A percentile compares a stretch with the other conserved stretches of the same genome.
Evolutionary conservation across 1,140 invertebrate genomes (phyloP).

Genomic region (Drosophila nannoptera): DNA sequence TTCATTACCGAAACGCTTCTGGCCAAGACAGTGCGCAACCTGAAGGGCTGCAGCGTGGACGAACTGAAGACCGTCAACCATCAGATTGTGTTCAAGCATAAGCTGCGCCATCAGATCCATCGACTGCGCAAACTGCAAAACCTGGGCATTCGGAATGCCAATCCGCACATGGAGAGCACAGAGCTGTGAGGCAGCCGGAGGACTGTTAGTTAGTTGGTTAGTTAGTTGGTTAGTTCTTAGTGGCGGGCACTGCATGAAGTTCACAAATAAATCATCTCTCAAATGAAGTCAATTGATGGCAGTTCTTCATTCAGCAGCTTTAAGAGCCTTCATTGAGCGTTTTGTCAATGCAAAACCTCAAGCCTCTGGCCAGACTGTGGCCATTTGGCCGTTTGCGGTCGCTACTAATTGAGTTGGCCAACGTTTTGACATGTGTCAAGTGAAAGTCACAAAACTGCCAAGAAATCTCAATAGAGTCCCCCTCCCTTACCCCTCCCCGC

Average conservation of each 20-base stretch:
- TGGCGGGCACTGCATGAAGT: slow-evolving; percentile 40
- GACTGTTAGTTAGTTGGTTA: too few relatives aligned
- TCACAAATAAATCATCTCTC: neutral
- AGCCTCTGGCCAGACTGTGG: slow-evolving; percentile 32
- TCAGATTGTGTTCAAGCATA: slow-evolving; percentile 67
- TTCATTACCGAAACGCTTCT: slow-evolving; percentile 67
- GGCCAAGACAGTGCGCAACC: slow-evolving; percentile 59
- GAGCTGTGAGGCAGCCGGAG: slow-evolving; percentile 41
- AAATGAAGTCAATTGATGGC: neutral
- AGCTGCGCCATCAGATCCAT: slow-evolving; percentile 58
- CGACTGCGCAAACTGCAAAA: slow-evolving; percentile 54
- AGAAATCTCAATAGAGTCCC: slow-evolving; percentile 38
- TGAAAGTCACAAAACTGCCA: slow-evolving; percentile 56
- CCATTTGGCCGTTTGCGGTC: slow-evolving; percentile 60
- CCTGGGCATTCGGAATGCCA: slow-evolving; percentile 63
- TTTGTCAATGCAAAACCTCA: slow-evolving; percentile 21
- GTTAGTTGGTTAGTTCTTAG: slow-evolving; percentile 32
- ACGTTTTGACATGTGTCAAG: slow-evolving; percentile 70
- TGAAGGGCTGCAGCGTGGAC: slow-evolving; percentile 58
- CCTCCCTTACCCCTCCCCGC: slow-evolving; percentile 7
- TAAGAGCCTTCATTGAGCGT: neutral
- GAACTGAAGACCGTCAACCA: slow-evolving; percentile 64
- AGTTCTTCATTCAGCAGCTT: too few relatives aligned
- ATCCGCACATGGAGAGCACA: slow-evolving; percentile 65
- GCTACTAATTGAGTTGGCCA: slow-evolving; percentile 68